Conservation (phyloP, 2,888 invertebrate genomes). For the Drosophila engyochracea region DNA sequence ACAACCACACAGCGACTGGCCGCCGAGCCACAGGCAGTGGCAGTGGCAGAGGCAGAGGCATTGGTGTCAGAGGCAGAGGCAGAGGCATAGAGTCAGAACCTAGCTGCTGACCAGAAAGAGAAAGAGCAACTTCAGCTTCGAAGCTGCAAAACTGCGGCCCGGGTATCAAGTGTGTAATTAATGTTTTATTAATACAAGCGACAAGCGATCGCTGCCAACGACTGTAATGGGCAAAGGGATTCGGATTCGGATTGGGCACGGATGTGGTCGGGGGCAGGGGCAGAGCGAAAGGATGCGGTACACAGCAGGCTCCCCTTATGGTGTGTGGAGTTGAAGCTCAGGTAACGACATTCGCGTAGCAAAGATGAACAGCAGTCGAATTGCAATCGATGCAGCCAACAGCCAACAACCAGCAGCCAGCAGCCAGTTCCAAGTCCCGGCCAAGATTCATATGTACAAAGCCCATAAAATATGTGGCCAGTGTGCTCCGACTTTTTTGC, state of each 20-base stretch:
- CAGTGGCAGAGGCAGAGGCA: background rate
- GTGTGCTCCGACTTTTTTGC: constrained; percentile 39
- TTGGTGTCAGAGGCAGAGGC: background rate
- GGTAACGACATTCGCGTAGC: constrained; percentile 56
- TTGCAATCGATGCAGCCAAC: constrained; percentile 82
- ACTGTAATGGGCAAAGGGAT: constrained; percentile 20
- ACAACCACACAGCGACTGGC: constrained; percentile 43
- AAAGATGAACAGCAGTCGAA: constrained; percentile 85
- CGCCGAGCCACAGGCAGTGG: background rate
- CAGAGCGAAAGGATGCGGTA: background rate
- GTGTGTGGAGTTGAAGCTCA: constrained; percentile 44
- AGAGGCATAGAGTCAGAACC: constrained; percentile 6
- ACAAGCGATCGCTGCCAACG: constrained; percentile 83
- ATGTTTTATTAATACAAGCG: constrained; percentile 85
- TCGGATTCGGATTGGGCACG: constrained; percentile 23
- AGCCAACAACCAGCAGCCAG: constrained; percentile 16
- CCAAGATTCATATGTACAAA: constrained; percentile 78
- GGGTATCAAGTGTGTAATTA: constrained; percentile 83
- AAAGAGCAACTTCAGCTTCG: constrained; percentile 17
- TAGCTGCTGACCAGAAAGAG: constrained; percentile 1
- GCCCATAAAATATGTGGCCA: constrained; percentile 77
- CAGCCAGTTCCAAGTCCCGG: constrained; percentile 34
- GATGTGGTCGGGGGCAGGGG: background rate
- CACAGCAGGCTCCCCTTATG: constrained; percentile 31
- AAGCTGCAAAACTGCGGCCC: constrained; percentile 29